These are phyloP conservation scores for Turnix velox DNA, from an alignment of 2,113 vertebrate genomes.

Conservation along the genomic window DNA sequence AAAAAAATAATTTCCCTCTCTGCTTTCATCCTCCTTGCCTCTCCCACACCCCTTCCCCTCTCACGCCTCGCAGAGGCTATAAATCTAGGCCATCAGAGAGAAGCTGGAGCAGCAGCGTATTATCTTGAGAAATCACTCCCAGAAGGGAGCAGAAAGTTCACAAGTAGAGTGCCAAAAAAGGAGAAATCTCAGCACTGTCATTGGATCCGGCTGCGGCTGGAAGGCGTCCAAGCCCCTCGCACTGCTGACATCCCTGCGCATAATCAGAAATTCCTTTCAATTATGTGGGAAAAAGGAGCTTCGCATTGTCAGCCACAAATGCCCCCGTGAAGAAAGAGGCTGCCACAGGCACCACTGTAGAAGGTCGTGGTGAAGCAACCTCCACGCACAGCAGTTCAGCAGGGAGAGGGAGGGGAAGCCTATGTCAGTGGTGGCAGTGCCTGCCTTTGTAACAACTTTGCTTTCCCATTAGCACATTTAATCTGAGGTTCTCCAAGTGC, in stretches of 20 bases:
- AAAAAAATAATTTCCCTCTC: conserved; percentile 53
- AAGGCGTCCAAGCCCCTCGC: conserved; percentile 64
- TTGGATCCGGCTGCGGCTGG: conserved; percentile 60
- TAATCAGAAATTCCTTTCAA: conserved; percentile 78
- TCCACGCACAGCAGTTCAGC: background rate
- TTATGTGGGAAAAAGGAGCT: conserved; percentile 72
- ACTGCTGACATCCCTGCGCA: conserved; percentile 68
- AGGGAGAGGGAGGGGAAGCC: background rate
- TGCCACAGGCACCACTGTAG: conserved; percentile 47
- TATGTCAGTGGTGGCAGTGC: fast-evolving
- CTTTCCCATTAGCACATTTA: background rate
- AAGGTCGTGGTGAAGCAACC: conserved; percentile 40
- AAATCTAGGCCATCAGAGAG: conserved; percentile 59
- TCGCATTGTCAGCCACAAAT: conserved; percentile 62
- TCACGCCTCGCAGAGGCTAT: background rate
- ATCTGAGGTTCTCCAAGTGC: background rate
- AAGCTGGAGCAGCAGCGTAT: conserved; percentile 58
- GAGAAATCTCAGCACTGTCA: conserved; percentile 40
- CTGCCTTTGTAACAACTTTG: background rate
- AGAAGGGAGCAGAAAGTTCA: conserved; percentile 71
- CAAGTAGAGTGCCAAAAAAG: conserved; percentile 59
- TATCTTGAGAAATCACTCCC: conserved; percentile 72
- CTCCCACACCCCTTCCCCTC: background rate
- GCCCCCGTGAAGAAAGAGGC: conserved; percentile 57
- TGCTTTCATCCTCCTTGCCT: conserved; percentile 14